Conservation (phyloP, 2,113 vertebrate species). For the Oreochromis niloticus region DNA sequence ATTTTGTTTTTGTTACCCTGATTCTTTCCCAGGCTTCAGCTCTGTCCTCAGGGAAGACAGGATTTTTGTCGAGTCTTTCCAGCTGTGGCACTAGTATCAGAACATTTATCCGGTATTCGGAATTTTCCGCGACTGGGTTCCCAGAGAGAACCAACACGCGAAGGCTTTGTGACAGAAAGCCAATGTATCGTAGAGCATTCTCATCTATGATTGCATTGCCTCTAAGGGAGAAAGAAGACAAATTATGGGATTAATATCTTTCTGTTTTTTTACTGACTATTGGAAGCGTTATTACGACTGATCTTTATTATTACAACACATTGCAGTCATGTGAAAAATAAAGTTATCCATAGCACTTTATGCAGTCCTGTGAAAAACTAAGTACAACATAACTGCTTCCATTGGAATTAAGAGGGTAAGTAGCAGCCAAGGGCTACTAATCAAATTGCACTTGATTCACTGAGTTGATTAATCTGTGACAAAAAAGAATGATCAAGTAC, state of each 20-base stretch:
- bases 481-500: background rate
- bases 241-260: background rate
- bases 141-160: slow-evolving; percentile 78
- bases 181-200: slow-evolving; percentile 31
- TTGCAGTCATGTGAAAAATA: background rate
- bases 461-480: background rate
- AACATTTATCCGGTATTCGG: slow-evolving; percentile 71
- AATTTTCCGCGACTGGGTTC: slow-evolving; percentile 76
- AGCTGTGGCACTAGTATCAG: slow-evolving; percentile 73
- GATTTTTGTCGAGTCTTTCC: slow-evolving; percentile 83
- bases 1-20: slow-evolving; percentile 27
- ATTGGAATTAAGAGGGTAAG: background rate
- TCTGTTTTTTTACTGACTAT: background rate
- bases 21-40: slow-evolving; percentile 65
- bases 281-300: background rate
- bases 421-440: background rate
- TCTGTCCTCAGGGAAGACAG: slow-evolving; percentile 72
- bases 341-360: background rate
- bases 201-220: slow-evolving; percentile 60
- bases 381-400: background rate
- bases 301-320: background rate
- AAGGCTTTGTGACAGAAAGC: slow-evolving; percentile 63
- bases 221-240: slow-evolving; percentile 21
- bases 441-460: background rate
- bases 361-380: background rate